Evolutionary conservation across 2,888 invertebrate genomes (phyloP).

Genomic region (Tiliacea citrago): DNA sequence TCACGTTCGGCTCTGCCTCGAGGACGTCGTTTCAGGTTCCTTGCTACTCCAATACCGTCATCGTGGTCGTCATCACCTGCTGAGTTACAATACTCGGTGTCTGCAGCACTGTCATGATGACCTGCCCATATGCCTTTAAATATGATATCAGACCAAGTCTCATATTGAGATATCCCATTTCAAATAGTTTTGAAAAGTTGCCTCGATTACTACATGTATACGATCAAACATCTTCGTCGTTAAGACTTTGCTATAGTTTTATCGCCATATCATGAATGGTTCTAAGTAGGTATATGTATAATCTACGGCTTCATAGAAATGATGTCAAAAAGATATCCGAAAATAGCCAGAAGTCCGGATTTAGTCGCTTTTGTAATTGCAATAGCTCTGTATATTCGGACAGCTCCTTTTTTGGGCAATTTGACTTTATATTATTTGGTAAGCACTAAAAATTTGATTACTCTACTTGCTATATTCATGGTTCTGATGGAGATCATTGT

Average conservation of each 20-base stretch:
- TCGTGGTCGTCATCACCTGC: conserved; percentile 71
- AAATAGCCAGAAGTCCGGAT: conserved; percentile 75
- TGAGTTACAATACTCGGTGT: conserved; percentile 71
- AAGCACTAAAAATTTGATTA: conserved; percentile 66
- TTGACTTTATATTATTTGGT: conserved; percentile 69
- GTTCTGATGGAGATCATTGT: conserved; percentile 75
- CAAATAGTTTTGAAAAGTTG: conserved; percentile 78
- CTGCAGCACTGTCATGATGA: conserved; percentile 77
- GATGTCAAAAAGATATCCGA: conserved; percentile 65
- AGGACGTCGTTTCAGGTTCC: conserved; percentile 79
- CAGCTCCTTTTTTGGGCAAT: conserved; percentile 77
- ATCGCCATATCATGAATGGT: conserved; percentile 72
- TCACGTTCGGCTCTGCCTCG: conserved; percentile 77
- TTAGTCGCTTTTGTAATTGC: conserved; percentile 69
- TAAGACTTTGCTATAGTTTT: conserved; percentile 74
- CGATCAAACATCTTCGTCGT: conserved; percentile 71
- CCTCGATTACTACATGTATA: conserved; percentile 79
- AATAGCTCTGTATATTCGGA: conserved; percentile 71
- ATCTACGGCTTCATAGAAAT: conserved; percentile 76
- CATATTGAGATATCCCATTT: conserved; percentile 68
- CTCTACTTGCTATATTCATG: conserved; percentile 70
- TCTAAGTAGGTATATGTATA: conserved; percentile 70
- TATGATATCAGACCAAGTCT: conserved; percentile 66
- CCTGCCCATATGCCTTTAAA: conserved; percentile 80
- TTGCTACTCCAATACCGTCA: conserved; percentile 80